A percentile compares a stretch with the other conserved stretches of the same genome.
Evolutionary conservation across 2,113 vertebrate species (phyloP).

Genomic region (Triplophysa rosa): DNA sequence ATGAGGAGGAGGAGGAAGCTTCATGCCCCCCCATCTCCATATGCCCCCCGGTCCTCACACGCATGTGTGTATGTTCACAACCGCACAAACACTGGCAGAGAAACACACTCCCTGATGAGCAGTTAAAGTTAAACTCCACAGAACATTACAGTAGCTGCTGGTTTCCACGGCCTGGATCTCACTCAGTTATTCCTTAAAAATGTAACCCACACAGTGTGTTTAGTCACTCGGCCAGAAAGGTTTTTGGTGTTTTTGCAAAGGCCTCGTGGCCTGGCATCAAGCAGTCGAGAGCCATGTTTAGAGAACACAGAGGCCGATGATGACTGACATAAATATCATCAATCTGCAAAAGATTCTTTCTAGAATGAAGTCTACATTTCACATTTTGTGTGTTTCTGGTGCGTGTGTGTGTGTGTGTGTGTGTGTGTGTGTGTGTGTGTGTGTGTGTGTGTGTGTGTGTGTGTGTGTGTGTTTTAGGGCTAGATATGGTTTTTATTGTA

Average conservation of each 20-base stretch:
- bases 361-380: neutral
- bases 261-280: constrained; percentile 22
- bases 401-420: neutral
- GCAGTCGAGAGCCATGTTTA: constrained; percentile 7
- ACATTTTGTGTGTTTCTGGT: neutral
- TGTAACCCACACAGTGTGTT: constrained; percentile 15
- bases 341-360: neutral
- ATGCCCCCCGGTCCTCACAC: constrained; percentile 12
- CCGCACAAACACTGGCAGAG: neutral
- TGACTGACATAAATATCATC: neutral
- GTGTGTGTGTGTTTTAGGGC: neutral
- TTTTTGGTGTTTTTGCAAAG: neutral
- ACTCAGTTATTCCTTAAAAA: constrained; percentile 14
- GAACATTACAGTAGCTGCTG: constrained; percentile 12
- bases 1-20: constrained; percentile 26
- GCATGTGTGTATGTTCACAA: neutral
- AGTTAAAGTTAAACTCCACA: constrained; percentile 19
- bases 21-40: constrained; percentile 21
- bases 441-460: no score
- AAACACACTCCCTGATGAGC: constrained; percentile 13
- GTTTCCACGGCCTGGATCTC: constrained; percentile 9
- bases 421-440: no score
- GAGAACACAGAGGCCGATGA: neutral
- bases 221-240: constrained; percentile 6
- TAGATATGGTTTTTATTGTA: neutral